A percentile compares a stretch with the other conserved stretches of the same genome.
These are phyloP conservation scores for Macaca fascicularis DNA, from an alignment of 2,113 vertebrate species.

Conservation along the genomic window DNA sequence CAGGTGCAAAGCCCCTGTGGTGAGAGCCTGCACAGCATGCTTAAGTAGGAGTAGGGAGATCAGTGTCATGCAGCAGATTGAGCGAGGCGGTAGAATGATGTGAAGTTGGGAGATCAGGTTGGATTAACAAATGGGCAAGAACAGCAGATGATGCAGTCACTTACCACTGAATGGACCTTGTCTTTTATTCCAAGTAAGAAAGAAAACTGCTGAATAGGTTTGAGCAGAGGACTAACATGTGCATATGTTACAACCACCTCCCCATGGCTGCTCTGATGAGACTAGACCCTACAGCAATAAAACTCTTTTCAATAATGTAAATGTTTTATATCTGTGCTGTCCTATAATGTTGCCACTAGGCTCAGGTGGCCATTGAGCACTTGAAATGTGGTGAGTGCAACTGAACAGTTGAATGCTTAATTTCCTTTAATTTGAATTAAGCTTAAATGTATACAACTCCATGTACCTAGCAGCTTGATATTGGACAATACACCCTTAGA, in stretches of 20 bases:
- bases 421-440: background rate
- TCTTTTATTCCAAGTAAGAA: background rate
- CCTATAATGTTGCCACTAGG: background rate
- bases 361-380: background rate
- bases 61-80: background rate
- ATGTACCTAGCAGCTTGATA: no score
- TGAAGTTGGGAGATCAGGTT: background rate
- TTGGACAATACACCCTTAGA: no score
- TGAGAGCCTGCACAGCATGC: accelerated
- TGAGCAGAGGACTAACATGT: background rate
- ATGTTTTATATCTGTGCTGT: background rate
- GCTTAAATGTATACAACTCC: background rate
- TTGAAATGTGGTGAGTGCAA: background rate
- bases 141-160: accelerated
- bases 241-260: no score
- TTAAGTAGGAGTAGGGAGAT: background rate
- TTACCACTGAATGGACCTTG: background rate
- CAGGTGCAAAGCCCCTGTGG: background rate
- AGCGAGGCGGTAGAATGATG: accelerated
- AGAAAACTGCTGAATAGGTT: background rate
- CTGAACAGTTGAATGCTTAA: background rate
- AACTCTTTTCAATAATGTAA: background rate
- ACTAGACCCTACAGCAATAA: background rate
- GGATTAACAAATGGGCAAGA: background rate
- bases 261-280: background rate